Conservation (phyloP, 2,113 vertebrate genomes). For the Phylloscopus trochiloides region DNA sequence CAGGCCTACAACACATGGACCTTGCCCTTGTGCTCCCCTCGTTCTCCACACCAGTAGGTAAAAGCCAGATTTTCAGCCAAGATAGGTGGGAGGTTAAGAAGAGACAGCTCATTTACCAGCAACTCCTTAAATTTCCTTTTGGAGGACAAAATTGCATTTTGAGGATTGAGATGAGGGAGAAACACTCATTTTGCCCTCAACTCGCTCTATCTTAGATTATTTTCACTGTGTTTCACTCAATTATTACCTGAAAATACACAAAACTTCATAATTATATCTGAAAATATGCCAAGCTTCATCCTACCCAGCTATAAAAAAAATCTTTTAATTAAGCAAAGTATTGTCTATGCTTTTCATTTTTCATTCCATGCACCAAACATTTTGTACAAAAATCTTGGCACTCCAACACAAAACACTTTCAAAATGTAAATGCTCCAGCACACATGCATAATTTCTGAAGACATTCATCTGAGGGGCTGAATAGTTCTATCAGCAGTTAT, state of each 20-base stretch:
- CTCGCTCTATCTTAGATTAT: background rate
- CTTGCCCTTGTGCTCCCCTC: background rate
- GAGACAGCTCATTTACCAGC: background rate
- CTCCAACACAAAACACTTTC: constrained; percentile 17
- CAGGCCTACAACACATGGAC: background rate
- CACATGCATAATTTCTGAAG: constrained; percentile 18
- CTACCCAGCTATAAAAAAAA: background rate
- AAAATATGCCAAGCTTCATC: background rate
- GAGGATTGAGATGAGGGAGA: background rate
- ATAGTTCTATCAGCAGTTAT: background rate
- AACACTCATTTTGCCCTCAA: background rate
- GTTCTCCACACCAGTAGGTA: fast-evolving
- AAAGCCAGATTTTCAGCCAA: background rate
- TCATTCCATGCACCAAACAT: background rate
- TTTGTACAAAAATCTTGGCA: background rate
- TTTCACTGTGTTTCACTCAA: background rate
- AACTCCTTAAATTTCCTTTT: background rate
- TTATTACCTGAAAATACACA: background rate
- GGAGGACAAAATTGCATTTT: background rate
- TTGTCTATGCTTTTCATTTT: background rate
- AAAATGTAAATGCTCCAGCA: constrained; percentile 19
- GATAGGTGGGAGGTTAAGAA: background rate
- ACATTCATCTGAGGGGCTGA: background rate
- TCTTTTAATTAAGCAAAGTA: background rate
- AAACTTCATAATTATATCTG: background rate